phyloP scores from a whole-genome alignment of 2,113 vertebrate genomes.

The Scatophagus argus region DNA sequence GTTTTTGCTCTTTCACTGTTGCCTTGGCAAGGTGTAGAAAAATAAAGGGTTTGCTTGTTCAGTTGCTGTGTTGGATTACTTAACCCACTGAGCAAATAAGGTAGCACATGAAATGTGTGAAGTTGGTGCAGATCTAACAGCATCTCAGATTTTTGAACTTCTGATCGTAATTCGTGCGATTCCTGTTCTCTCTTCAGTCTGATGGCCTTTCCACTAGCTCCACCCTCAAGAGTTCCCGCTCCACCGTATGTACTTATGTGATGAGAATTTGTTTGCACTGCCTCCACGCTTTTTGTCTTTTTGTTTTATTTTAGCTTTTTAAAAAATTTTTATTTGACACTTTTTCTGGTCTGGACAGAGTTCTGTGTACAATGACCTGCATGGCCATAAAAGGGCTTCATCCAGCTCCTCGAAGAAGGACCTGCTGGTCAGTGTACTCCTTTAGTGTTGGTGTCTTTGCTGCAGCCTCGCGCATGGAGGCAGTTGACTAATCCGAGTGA shows the following conservation, averaged over 20 bases:
- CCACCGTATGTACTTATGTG: slow-evolving; percentile 83
- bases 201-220: slow-evolving; percentile 79
- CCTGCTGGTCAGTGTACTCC: slow-evolving; percentile 89
- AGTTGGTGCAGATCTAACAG: neutral
- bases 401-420: slow-evolving; percentile 86
- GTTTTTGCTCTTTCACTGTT: neutral
- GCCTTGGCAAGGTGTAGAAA: neutral
- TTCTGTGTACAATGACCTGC: slow-evolving; percentile 87
- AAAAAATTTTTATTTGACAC: neutral
- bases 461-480: slow-evolving; percentile 43
- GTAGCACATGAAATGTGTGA: neutral
- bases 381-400: slow-evolving; percentile 84
- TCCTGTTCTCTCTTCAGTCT: slow-evolving; percentile 78
- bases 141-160: slow-evolving; percentile 6
- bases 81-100: slow-evolving; percentile 11
- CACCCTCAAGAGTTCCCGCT: slow-evolving; percentile 81
- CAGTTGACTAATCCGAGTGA: slow-evolving; percentile 20
- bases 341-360: slow-evolving; percentile 80
- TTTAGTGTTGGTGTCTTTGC: slow-evolving; percentile 9
- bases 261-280: neutral
- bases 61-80: slow-evolving; percentile 4
- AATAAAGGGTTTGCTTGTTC: neutral
- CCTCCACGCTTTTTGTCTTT: neutral
- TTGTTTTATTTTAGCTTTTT: slow-evolving; percentile 16
- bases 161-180: slow-evolving; percentile 12